A percentile compares a stretch with the other conserved stretches of the same genome.
These are phyloP conservation scores for Lepus americanus DNA, from an alignment of 2,113 vertebrate species.

Conservation along the genomic window DNA sequence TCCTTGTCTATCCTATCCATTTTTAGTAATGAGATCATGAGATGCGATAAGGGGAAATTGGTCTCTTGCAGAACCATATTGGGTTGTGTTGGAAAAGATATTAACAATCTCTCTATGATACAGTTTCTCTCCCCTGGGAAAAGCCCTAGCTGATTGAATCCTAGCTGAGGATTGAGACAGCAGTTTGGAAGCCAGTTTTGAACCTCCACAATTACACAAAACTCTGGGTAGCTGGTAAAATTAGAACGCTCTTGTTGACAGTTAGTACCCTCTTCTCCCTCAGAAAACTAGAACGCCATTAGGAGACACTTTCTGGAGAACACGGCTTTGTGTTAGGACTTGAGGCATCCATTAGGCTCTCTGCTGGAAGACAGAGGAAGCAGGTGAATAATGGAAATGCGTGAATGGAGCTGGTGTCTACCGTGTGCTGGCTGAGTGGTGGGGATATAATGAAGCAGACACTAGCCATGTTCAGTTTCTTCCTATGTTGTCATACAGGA, in stretches of 20 bases:
- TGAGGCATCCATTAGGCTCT: background rate
- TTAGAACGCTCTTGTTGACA: background rate
- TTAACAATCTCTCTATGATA: background rate
- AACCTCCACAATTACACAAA: background rate
- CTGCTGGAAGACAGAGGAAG: background rate
- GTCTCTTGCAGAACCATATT: background rate
- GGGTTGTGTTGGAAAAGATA: background rate
- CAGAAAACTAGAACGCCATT: background rate
- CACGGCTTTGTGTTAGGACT: background rate
- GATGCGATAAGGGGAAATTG: background rate
- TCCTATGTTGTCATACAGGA: background rate
- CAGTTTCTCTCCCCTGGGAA: background rate
- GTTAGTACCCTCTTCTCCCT: background rate
- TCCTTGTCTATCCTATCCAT: background rate
- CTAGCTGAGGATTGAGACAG: too few relatives aligned
- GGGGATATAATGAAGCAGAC: background rate
- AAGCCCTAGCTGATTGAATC: background rate
- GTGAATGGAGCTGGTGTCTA: background rate
- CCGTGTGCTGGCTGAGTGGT: too few relatives aligned
- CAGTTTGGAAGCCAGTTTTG: background rate
- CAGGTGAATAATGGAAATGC: background rate
- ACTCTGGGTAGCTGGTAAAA: background rate
- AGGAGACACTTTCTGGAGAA: background rate
- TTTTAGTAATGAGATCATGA: background rate
- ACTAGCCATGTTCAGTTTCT: background rate